phyloP scores from a whole-genome alignment of 2,797 vertebrate species.

The Pitangus sulphuratus region DNA sequence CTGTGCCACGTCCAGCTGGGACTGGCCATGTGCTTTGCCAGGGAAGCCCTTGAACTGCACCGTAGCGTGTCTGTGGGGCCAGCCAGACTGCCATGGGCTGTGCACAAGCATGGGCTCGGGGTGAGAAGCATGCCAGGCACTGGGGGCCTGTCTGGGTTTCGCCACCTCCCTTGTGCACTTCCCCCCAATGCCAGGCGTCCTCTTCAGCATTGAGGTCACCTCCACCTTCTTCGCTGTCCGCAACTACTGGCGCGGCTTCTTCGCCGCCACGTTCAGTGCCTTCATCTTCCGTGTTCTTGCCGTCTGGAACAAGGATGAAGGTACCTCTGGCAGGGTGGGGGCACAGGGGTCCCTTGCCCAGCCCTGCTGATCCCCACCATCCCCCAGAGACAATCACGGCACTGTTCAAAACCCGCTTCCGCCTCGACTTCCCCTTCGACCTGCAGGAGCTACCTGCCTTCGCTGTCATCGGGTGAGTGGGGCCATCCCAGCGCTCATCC shows the following conservation, averaged over 20 bases:
- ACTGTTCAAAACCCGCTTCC: constrained; percentile 95
- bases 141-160: rapidly evolving
- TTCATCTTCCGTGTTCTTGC: constrained; percentile 97
- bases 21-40: background rate
- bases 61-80: rapidly evolving
- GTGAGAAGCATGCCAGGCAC: background rate
- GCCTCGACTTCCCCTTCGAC: constrained; percentile 95
- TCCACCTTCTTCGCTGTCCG: constrained; percentile 97
- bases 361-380: background rate
- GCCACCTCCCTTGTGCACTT: background rate
- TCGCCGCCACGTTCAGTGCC: constrained; percentile 95
- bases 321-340: constrained; percentile 55
- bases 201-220: constrained; percentile 98
- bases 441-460: constrained; percentile 96
- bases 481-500: rapidly evolving
- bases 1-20: background rate
- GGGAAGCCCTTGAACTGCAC: background rate
- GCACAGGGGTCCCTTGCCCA: rapidly evolving
- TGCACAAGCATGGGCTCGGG: background rate
- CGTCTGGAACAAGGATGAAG: constrained; percentile 97
- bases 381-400: constrained; percentile 93
- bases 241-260: constrained; percentile 98
- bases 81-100: rapidly evolving
- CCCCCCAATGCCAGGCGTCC: constrained; percentile 80
- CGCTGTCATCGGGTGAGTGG: constrained; percentile 91